These are phyloP conservation scores for Synergus gifuensis DNA, from an alignment of 2,888 invertebrate genomes.

Conservation along the genomic window DNA sequence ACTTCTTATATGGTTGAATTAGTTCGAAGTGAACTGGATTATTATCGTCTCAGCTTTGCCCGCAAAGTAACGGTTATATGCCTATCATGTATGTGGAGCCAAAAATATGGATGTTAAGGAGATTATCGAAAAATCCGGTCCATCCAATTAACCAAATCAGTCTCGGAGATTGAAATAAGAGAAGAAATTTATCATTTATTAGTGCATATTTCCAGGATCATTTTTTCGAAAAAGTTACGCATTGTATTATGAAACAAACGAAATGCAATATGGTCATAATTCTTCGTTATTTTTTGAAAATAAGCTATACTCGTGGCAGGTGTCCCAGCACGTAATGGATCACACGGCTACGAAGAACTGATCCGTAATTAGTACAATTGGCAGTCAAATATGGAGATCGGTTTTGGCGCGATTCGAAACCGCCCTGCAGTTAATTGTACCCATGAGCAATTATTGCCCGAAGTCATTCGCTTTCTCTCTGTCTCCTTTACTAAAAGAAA, in stretches of 20 bases:
- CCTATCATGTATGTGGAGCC: background rate
- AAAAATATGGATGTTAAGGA: conserved; percentile 16
- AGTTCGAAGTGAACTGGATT: conserved; percentile 12
- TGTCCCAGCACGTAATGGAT: background rate
- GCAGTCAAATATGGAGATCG: conserved; percentile 24
- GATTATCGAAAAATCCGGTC: conserved; percentile 34
- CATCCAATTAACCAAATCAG: conserved; percentile 12
- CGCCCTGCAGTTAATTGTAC: conserved; percentile 27
- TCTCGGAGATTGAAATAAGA: conserved; percentile 6
- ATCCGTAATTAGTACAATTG: conserved; percentile 32
- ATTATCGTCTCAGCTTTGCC: conserved; percentile 10
- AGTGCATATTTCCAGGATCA: background rate
- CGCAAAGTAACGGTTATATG: conserved; percentile 6
- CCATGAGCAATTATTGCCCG: conserved; percentile 20
- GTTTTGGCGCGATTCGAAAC: conserved; percentile 33
- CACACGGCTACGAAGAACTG: background rate
- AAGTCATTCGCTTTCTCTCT: conserved; percentile 27
- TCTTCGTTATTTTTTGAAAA: background rate
- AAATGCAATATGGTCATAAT: background rate
- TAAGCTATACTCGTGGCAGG: background rate
- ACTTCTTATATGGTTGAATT: background rate
- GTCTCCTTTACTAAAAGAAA: conserved; percentile 30
- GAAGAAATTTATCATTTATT: background rate
- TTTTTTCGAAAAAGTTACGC: background rate
- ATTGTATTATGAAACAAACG: background rate